Evolutionary conservation across 2,888 invertebrate species (phyloP), one percentile per base, ranked within the genome.

Genomic region (Eucriotettix oculatus): DNA sequence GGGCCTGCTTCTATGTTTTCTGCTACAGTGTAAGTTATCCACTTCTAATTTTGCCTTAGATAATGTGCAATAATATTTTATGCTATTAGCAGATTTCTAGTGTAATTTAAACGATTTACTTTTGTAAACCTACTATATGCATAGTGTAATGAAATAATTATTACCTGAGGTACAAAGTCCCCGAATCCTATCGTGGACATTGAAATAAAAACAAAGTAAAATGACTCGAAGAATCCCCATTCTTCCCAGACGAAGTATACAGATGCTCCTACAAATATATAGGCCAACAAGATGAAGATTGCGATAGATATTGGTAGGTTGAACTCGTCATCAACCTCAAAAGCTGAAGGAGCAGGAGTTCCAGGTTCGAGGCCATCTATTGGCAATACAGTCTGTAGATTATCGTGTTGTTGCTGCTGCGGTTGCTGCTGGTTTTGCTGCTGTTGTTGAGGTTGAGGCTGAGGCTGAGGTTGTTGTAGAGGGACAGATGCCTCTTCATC

Each of bases 151-250:
- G 29, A 29, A 29, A 29, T 29, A 29, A 29, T 29, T 29, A 29
- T 69, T 68, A 79, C 79, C 72, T 87, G 80, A 1, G 95, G 95
- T 0, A 94, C 89, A 64, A 87, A 80, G 75, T 96, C 95, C 3
- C 95, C 95, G 67, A 96, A 90, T n/a, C 97, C 97, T 61, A 98
- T 95, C 0, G 97, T 98, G 1, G 93, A 91, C 84, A 96, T 90
- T 0, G 95, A 94, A 67, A 97, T 90, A 71, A 97, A 97, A 9
- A 97, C 91, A 72, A 97, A 98, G 73, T 98, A 98, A 72, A 98
- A 93, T 0, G 96, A 86, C 62, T 92, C 90, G 68, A 95, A 87
- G 73, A 92, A 90, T n/a, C 80, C 79, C 97, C 97, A 98, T 0
- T 79, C 76, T 72, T 90, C 90, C 80, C 85, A 84, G 16, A 82